phyloP scores from a whole-genome alignment of 35 echinoderm and acorn worm genomes.

The Acanthaster planci region DNA sequence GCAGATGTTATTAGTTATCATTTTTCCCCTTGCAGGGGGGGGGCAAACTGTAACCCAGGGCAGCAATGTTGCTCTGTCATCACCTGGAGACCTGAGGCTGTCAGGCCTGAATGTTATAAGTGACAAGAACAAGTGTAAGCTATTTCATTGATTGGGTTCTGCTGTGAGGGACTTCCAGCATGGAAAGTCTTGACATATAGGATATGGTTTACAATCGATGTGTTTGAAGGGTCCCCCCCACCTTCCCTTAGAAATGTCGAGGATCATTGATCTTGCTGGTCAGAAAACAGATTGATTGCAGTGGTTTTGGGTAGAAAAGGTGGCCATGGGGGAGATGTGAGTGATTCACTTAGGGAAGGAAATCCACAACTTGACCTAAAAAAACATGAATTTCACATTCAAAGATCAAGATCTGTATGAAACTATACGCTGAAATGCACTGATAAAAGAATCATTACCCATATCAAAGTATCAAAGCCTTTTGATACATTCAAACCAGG shows the following conservation, averaged over 20 bases:
- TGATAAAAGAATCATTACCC: too few relatives aligned
- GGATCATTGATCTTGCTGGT: neutral
- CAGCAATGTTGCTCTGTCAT: constrained; percentile 6
- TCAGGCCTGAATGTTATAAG: neutral
- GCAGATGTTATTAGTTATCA: constrained; percentile 14
- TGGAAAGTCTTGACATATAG: neutral
- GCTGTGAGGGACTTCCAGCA: neutral
- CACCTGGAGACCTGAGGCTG: neutral
- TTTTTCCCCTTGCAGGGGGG: neutral
- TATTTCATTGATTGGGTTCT: neutral
- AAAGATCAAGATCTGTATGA: too few relatives aligned
- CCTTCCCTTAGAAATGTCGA: neutral
- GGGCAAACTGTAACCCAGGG: neutral
- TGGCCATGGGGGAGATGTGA: too few relatives aligned
- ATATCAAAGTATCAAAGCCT: too few relatives aligned
- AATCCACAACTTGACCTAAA: too few relatives aligned
- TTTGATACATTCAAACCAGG: too few relatives aligned
- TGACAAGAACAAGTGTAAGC: constrained; percentile 31
- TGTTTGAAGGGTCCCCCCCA: too few relatives aligned
- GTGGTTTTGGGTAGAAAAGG: neutral
- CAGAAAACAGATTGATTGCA: neutral
- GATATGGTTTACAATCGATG: neutral
- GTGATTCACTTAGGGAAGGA: too few relatives aligned
- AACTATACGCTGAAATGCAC: too few relatives aligned
- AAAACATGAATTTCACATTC: too few relatives aligned